Evolutionary conservation across 2,797 vertebrate genomes (phyloP), one percentile per base, ranked within the genome.

Genomic region (Hypotaenidia okinawae): DNA sequence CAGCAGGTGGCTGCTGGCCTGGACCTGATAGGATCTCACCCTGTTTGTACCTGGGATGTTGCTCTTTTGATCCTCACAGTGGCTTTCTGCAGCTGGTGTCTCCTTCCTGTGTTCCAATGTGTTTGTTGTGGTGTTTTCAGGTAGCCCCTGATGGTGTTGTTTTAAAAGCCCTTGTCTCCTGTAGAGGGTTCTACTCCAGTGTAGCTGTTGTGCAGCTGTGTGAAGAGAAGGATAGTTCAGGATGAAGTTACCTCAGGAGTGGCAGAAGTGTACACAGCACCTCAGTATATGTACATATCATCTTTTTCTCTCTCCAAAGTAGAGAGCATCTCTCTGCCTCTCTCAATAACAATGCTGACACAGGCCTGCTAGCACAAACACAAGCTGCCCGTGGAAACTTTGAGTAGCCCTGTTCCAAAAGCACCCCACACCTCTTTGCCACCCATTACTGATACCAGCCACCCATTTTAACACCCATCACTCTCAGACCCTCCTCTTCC

Each of bases 1-100:
- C 3, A 39, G 92, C 57, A 67, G 89, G 96, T 57, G 85, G 70
- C 57, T 96, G 77, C 80, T 90, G 93, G 69, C 76, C 90, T 72
- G 61, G 27, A 18, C 49, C 76, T 5, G 1, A 6, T 73, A 84
- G 61, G 27, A 92, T 87, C 74, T 91, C 87, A 79, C 67, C 9
- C 47, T 88, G 58, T 90, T 88, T 76, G 77, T 94, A 86, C 87
- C 85, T 73, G 76, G 62, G 66, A 73, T 0, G 5, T 58, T 82
- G 63, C 21, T 84, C 52, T 82, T 92, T 83, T 84, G 70, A 91
- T 94, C 74, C 39, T 82, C 35, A 47, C 0, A 1, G 58, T 61
- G 91, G 27, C 57, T 86, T 93, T 76, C 83, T 93, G 85, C 67
- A 62, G 70, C 87, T 84, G 68, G 17, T 1, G 1, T 76, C 33